phyloP scores from a whole-genome alignment of 2,888 invertebrate species.

The Zygaena filipendulae region DNA sequence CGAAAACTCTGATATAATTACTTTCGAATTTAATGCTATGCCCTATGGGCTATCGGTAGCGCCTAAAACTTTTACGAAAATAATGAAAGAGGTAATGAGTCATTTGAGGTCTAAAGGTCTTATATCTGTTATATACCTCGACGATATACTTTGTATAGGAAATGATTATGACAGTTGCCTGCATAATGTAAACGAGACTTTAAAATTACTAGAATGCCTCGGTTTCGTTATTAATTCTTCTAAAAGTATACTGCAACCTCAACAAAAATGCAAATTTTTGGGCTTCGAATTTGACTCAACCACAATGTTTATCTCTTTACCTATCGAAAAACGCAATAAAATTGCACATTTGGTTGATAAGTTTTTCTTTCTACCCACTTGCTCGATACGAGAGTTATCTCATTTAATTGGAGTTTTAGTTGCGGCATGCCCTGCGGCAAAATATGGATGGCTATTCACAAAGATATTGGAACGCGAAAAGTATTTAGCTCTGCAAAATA shows the following conservation, averaged over 20 bases:
- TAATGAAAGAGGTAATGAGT: constrained; percentile 4
- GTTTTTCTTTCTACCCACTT: constrained; percentile 3
- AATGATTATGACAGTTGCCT: constrained; percentile 7
- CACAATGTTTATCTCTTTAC: constrained; percentile 7
- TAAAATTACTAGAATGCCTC: constrained; percentile 8
- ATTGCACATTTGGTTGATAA: constrained; percentile 6
- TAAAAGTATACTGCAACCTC: constrained; percentile 8
- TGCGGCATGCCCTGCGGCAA: constrained; percentile 9
- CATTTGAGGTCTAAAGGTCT: constrained; percentile 4
- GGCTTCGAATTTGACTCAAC: constrained; percentile 6
- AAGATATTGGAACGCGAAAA: constrained; percentile 12
- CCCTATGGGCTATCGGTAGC: constrained; percentile 4
- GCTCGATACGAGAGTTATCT: constrained; percentile 9
- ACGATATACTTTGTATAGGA: constrained; percentile 11
- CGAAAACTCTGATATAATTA: background rate
- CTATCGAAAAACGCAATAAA: constrained; percentile 7
- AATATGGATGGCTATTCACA: constrained; percentile 13
- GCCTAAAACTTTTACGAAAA: constrained; percentile 6
- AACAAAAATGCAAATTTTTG: constrained; percentile 8
- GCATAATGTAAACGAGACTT: constrained; percentile 6
- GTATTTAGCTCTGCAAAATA: constrained; percentile 5
- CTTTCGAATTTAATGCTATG: background rate
- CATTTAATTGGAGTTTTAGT: constrained; percentile 8
- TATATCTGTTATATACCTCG: constrained; percentile 8
- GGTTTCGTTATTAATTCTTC: constrained; percentile 12